phyloP scores from a whole-genome alignment of 2,888 invertebrate species.

The Crioceris asparagi region DNA sequence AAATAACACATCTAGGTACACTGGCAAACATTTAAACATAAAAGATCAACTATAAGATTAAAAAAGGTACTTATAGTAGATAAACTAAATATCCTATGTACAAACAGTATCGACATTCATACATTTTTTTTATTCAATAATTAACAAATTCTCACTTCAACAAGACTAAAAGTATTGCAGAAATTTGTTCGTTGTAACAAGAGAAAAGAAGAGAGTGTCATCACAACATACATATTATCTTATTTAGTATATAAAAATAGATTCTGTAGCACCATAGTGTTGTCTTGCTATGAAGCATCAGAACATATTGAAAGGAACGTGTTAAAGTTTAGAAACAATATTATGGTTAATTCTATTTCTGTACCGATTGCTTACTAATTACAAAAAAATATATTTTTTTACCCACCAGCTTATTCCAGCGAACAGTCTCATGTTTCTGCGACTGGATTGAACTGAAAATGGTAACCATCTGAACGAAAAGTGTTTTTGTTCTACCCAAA shows the following conservation, averaged over 20 bases:
- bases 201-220: constrained; percentile 17
- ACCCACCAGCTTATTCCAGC: no score
- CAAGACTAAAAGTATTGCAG: constrained; percentile 26
- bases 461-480: no score
- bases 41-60: constrained; percentile 23
- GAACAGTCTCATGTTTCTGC: no score
- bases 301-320: constrained; percentile 30
- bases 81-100: constrained; percentile 28
- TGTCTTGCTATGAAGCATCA: constrained; percentile 36
- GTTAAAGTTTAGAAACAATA: constrained; percentile 33
- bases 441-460: no score
- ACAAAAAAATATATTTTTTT: no score
- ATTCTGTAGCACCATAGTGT: constrained; percentile 38
- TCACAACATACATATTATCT: constrained; percentile 26
- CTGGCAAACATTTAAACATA: constrained; percentile 28
- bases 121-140: constrained; percentile 18
- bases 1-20: constrained; percentile 26
- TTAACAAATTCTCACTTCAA: constrained; percentile 25
- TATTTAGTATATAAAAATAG: constrained; percentile 15
- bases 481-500: no score
- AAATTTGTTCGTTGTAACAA: constrained; percentile 29
- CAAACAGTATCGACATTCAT: constrained; percentile 27
- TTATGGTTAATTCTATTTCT: no score
- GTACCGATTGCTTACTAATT: no score
- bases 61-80: constrained; percentile 30